phyloP scores from a whole-genome alignment of 1,140 invertebrate genomes.

The Cryptotermes secundus region DNA sequence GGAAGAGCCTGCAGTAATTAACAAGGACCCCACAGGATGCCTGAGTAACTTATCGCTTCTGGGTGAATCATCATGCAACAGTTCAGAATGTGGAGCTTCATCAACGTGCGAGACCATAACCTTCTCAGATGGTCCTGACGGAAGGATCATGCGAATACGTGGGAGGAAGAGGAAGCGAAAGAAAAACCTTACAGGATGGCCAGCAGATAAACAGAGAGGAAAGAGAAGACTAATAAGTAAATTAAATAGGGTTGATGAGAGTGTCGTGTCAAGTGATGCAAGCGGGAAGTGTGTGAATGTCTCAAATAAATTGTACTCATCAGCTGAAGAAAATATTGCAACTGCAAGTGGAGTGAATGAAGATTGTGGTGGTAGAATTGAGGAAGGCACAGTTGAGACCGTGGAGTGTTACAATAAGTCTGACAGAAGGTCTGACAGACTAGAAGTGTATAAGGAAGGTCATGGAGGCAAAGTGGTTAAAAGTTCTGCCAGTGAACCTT shows the following conservation, averaged over 20 bases:
- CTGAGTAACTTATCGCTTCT: background rate
- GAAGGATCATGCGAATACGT: background rate
- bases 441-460: background rate
- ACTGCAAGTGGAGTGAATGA: too few relatives aligned
- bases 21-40: background rate
- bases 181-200: slow-evolving; percentile 34
- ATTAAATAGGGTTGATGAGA: background rate
- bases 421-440: background rate
- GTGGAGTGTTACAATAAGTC: background rate
- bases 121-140: slow-evolving; percentile 4
- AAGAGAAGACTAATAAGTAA: slow-evolving; percentile 10
- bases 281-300: background rate
- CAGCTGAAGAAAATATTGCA: background rate
- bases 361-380: background rate
- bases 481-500: background rate
- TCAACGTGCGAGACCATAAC: slow-evolving; percentile 31
- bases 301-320: background rate
- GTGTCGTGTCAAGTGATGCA: background rate
- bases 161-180: slow-evolving; percentile 32
- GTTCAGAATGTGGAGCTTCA: slow-evolving; percentile 35
- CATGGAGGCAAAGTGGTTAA: too few relatives aligned
- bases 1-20: background rate
- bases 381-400: background rate
- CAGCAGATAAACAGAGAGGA: slow-evolving; percentile 26
- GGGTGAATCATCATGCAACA: slow-evolving; percentile 32